phyloP scores from a whole-genome alignment of 2,113 vertebrate genomes.

The Aplodontia rufa region DNA sequence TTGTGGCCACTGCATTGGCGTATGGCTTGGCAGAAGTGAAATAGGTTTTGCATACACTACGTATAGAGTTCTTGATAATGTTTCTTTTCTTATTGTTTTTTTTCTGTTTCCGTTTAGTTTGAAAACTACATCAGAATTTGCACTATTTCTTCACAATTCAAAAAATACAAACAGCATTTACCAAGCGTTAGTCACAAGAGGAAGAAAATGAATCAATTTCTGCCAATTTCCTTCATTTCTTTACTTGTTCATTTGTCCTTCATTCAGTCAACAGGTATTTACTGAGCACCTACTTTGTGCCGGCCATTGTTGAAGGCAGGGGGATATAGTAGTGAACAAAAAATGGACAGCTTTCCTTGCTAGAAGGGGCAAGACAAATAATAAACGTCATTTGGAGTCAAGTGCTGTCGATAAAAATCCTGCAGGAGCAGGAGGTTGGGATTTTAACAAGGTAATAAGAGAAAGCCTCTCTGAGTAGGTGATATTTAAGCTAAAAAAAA shows the following conservation, averaged over 20 bases:
- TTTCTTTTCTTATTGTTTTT: neutral
- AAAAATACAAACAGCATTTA: neutral
- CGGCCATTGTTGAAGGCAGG: neutral
- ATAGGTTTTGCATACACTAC: neutral
- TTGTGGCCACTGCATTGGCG: no score
- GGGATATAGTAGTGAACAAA: neutral
- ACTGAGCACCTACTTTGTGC: neutral
- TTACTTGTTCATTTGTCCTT: slow-evolving; percentile 7
- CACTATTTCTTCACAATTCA: neutral
- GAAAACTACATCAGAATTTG: neutral
- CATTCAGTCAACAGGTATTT: neutral
- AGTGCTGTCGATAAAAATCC: neutral
- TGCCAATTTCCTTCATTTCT: neutral
- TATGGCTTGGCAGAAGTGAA: neutral
- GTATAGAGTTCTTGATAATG: neutral
- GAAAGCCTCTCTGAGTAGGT: neutral
- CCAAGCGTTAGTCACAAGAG: neutral
- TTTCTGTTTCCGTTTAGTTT: neutral
- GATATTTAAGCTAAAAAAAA: neutral
- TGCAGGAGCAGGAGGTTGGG: neutral
- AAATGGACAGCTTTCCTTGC: neutral
- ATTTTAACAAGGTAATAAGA: no score
- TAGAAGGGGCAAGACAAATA: neutral
- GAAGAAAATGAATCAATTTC: neutral
- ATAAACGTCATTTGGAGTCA: neutral